Evolutionary conservation across 2,113 vertebrate genomes (phyloP), one percentile per base, ranked within the genome.

Genomic region (Petromus typicus): DNA sequence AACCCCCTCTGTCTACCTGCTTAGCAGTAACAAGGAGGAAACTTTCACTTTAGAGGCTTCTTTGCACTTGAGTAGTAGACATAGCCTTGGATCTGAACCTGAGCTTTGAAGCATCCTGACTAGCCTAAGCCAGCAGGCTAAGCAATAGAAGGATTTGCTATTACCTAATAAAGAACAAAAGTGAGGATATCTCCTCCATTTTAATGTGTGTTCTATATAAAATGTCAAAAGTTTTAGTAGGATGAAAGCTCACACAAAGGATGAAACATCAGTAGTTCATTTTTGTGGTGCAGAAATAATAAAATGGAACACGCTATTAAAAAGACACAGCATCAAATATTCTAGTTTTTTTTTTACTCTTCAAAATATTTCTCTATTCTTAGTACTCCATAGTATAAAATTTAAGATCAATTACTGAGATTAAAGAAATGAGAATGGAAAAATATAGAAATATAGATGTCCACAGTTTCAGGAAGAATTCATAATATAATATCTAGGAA

Each of bases 21-120:
- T 94, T 84, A 91, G 34, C 27, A 48, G 59, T 81, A 27, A 75
- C 34, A n/a, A 95, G 63, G 69, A 92, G 57, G 7, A 87, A 89
- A 87, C 94, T 95, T 93, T 95, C 91, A 91, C 96, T 76, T 86
- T 18, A 30, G 92, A 93, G 96, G 57, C 76, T 91, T 96, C 79
- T 95, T 78, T 87, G 51, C 69, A 34, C 37, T 93, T 97, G 73
- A 87, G 79, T 95, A 91, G 91, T 86, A 91, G 81, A 87, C 3
- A 32, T 8, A 71, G 59, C 51, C 40, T 88, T 78, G 7, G 37
- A 86, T 54, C 7, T 95, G 61, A 92, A 64, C 76, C 37, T 0
- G 0, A 61, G 51, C 57, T 79, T 92, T 37, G 67, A 94, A 76
- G 11, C 83, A 45, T 86, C 51, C 27, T 93, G 7, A n/a, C 37